A percentile compares a stretch with the other conserved stretches of the same genome.
phyloP scores from a whole-genome alignment of 2,888 invertebrate species.

The Dascillus cervinus region DNA sequence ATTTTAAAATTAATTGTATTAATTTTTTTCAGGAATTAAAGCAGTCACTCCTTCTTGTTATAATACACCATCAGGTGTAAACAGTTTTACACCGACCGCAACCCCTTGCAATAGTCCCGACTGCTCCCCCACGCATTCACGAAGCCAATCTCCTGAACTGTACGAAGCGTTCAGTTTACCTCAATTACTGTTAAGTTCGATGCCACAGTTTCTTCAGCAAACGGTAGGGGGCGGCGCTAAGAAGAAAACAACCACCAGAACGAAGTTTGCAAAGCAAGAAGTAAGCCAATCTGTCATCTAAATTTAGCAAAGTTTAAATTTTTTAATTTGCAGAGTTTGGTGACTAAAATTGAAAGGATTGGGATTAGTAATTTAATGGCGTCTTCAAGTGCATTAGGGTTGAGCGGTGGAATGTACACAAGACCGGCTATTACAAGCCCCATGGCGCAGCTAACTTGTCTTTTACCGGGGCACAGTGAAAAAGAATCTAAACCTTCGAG shows the following conservation, averaged over 20 bases:
- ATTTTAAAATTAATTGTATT: not conserved
- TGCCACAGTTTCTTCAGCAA: conserved; percentile 58
- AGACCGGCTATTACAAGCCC: conserved; percentile 62
- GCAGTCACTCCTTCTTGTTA: conserved; percentile 62
- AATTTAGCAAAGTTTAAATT: no score
- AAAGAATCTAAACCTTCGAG: not conserved
- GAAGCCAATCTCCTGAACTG: conserved; percentile 52
- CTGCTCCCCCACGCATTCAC: conserved; percentile 51
- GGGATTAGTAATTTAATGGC: conserved; percentile 62
- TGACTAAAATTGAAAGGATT: conserved; percentile 61
- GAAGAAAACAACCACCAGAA: conserved; percentile 32
- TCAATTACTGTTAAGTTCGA: conserved; percentile 53
- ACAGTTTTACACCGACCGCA: conserved; percentile 70
- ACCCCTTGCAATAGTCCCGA: conserved; percentile 85
- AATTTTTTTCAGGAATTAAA: conserved; percentile 48
- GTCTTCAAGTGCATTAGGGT: conserved; percentile 52
- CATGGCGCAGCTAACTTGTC: conserved; percentile 70
- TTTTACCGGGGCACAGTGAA: conserved; percentile 39
- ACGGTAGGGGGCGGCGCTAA: conserved; percentile 50
- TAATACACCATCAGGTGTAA: conserved; percentile 55
- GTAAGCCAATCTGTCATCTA: no score
- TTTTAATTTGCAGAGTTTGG: conserved; percentile 36
- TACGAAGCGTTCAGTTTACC: conserved; percentile 40
- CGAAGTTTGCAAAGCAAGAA: conserved; percentile 35
- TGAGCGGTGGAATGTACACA: conserved; percentile 55